These are phyloP conservation scores for Brachylomia viminalis DNA, from an alignment of 2,888 invertebrate species.

Conservation along the genomic window DNA sequence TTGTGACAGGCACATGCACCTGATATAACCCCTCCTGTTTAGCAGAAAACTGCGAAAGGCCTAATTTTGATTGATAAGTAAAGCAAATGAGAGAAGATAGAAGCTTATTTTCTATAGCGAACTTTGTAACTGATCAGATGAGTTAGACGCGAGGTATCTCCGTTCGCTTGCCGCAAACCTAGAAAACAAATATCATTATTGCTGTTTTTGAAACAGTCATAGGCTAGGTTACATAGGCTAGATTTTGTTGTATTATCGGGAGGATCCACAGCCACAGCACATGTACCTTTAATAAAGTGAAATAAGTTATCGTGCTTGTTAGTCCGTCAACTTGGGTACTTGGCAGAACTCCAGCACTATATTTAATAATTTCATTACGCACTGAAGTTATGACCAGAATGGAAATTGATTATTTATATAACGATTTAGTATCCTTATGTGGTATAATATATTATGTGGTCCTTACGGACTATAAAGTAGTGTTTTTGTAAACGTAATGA, in stretches of 20 bases:
- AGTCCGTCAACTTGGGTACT: slow-evolving; percentile 2
- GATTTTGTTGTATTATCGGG: background rate
- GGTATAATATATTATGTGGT: too few species aligned
- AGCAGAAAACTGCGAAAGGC: background rate
- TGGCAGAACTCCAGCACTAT: slow-evolving; percentile 39
- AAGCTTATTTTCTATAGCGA: background rate
- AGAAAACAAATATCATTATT: background rate
- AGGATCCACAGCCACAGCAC: background rate
- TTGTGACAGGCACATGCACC: background rate
- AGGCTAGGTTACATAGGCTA: background rate
- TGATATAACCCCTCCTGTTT: background rate
- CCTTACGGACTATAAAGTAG: slow-evolving; percentile 7
- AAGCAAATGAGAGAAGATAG: background rate
- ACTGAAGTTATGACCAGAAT: slow-evolving; percentile 39
- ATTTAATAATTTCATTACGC: slow-evolving; percentile 38
- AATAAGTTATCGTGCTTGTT: slow-evolving; percentile 5
- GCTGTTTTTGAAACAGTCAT: background rate
- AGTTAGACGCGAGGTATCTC: background rate
- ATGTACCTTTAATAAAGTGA: slow-evolving; percentile 11
- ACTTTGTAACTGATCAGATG: background rate
- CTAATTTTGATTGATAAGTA: background rate
- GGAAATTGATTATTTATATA: slow-evolving; percentile 44
- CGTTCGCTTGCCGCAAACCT: background rate
- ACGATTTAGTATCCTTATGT: slow-evolving; percentile 18
- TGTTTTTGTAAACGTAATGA: slow-evolving; percentile 30